These are phyloP conservation scores for Psococerastis gibbosa DNA, from an alignment of 2,888 invertebrate species.

Conservation along the genomic window DNA sequence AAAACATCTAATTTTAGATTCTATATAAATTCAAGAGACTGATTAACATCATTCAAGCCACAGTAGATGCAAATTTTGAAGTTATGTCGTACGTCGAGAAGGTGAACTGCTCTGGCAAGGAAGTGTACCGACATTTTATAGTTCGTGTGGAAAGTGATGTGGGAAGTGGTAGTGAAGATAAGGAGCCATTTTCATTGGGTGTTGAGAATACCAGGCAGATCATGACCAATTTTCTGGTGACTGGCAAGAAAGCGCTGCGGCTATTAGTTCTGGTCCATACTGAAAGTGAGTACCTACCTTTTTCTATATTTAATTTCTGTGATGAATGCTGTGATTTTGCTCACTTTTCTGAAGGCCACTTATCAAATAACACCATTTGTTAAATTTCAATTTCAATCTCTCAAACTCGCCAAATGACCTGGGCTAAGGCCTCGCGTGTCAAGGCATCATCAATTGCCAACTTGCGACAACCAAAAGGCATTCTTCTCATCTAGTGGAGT, in stretches of 20 bases:
- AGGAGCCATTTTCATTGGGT: slow-evolving; percentile 24
- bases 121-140: neutral
- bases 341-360: too few relatives aligned
- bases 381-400: too few relatives aligned
- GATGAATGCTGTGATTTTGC: too few relatives aligned
- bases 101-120: neutral
- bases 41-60: slow-evolving; percentile 58
- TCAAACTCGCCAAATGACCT: too few relatives aligned
- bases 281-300: slow-evolving; percentile 43
- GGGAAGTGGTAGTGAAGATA: slow-evolving; percentile 8
- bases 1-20: slow-evolving; percentile 22
- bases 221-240: slow-evolving; percentile 58
- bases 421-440: too few relatives aligned
- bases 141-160: slow-evolving; percentile 8
- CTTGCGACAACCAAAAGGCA: too few relatives aligned
- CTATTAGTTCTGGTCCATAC: slow-evolving; percentile 56
- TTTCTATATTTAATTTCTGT: too few relatives aligned
- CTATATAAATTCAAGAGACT: slow-evolving; percentile 41
- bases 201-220: slow-evolving; percentile 47
- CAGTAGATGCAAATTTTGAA: slow-evolving; percentile 37
- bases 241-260: slow-evolving; percentile 26
- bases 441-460: too few relatives aligned
- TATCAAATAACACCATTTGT: too few relatives aligned
- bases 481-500: too few relatives aligned
- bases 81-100: neutral